phyloP scores from a whole-genome alignment of 2,888 invertebrate genomes.

The Masnerella sp. region DNA sequence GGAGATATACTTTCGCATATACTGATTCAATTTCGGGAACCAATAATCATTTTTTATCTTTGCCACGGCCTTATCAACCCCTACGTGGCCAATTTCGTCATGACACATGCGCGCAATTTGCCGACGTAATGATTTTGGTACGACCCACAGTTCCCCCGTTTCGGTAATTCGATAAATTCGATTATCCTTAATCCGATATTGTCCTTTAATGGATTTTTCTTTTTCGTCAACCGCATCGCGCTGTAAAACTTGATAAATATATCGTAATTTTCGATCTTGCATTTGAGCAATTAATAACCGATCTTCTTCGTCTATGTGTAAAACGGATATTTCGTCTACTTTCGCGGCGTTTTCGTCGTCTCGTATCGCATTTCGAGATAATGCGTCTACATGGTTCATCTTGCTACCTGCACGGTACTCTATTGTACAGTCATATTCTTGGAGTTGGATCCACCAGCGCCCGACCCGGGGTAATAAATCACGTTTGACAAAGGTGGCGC shows the following conservation, averaged over 20 bases:
- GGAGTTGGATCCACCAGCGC: constrained; percentile 66
- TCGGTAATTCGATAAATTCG: constrained; percentile 23
- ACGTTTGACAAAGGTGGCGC: constrained; percentile 66
- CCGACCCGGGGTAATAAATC: constrained; percentile 66
- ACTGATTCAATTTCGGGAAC: constrained; percentile 73
- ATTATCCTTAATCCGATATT: neutral
- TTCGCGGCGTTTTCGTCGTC: too few relatives aligned
- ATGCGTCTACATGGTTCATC: constrained; percentile 61
- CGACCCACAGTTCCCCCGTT: constrained; percentile 65
- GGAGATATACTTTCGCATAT: constrained; percentile 73
- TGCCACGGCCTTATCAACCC: constrained; percentile 68
- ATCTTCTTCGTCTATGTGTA: neutral
- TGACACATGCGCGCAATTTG: constrained; percentile 70
- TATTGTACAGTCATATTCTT: constrained; percentile 58
- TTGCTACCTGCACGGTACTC: constrained; percentile 56
- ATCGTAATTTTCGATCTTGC: neutral
- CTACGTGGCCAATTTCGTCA: constrained; percentile 74
- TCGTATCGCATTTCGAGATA: too few relatives aligned
- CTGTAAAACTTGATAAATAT: neutral
- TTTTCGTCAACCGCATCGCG: neutral
- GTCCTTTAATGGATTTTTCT: neutral
- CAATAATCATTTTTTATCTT: constrained; percentile 71
- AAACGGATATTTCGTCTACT: neutral
- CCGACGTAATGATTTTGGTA: constrained; percentile 65
- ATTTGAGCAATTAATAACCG: constrained; percentile 1